Evolutionary conservation across 92 coral and sea anemone genomes (phyloP), one percentile per base, ranked within the genome.

Genomic region (Palythoa heliodiscus): DNA sequence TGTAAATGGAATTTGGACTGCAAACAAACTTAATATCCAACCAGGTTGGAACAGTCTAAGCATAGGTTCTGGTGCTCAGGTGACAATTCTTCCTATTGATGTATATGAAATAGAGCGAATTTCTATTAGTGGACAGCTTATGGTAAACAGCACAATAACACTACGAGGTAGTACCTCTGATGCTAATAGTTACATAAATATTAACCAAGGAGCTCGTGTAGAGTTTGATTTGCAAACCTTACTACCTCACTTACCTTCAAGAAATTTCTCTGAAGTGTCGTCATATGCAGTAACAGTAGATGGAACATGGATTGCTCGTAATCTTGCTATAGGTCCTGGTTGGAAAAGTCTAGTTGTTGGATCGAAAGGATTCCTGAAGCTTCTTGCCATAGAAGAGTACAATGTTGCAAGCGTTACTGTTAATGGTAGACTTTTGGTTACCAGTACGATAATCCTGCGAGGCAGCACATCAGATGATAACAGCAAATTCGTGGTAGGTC

Each of bases 391-490:
- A 68, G 92, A 87, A 38, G 89, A 68, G 40, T 91, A 91, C 57
- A 64, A 86, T 61, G 85, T 89, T 19, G 91, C 88, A 58, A 43
- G 75, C 0, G 81, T 95, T 39, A 72, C 86, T 58, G 83, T 94
- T 71, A 77, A 80, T 55, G 98, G 98, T 4, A 78, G 73, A 70
- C 79, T 95, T 14, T 75, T 76, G 71, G 77, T 93, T 39, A 91
- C 88, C 54, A 92, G 93, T 70, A 87, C 89, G 14, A 92, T 93
- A 71, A 76, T 83, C 24, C 38, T 95, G 11, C 87, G 89, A 16
- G 98, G 98, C 39, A 82, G 94, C 25, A 72, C 81, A 11, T 87
- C 94, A 35, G 83, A 92, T 10, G 92, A 89, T 55, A 87, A 91
- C 8, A 73, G 92, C 54, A 86, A 83, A 23, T 82, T 93, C 82